A percentile compares a stretch with the other conserved stretches of the same genome.
Evolutionary conservation across 2,888 invertebrate genomes (phyloP).

Genomic region (Pristionchus fissidentatus): DNA sequence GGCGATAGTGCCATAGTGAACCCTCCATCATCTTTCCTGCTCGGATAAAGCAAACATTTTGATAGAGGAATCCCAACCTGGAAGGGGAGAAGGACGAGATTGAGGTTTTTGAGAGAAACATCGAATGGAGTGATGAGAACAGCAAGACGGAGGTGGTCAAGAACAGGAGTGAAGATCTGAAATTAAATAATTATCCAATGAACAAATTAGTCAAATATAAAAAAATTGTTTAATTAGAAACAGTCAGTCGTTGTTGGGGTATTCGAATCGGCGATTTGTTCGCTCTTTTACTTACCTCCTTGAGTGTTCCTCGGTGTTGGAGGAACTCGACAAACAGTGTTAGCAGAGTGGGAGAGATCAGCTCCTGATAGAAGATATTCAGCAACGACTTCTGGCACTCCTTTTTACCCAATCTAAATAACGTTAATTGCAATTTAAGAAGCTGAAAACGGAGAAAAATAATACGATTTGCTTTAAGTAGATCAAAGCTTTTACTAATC

Average conservation of each 20-base stretch:
- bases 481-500: neutral
- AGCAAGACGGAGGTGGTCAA: neutral
- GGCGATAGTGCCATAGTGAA: too few relatives aligned
- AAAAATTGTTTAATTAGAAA: too few relatives aligned
- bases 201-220: too few relatives aligned
- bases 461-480: too few relatives aligned
- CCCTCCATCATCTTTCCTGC: too few relatives aligned
- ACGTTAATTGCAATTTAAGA: neutral
- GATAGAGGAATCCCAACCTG: neutral
- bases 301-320: neutral
- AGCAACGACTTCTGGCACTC: constrained; percentile 1
- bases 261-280: too few relatives aligned
- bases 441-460: too few relatives aligned
- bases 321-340: constrained; percentile 23
- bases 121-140: neutral
- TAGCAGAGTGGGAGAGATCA: neutral
- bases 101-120: neutral
- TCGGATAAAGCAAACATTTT: neutral
- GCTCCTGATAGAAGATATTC: neutral
- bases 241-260: too few relatives aligned
- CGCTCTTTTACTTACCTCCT: neutral
- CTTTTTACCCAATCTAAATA: neutral
- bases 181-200: too few relatives aligned
- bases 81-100: neutral
- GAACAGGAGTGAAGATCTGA: neutral